These are phyloP conservation scores for Phaethornis superciliosus DNA, from an alignment of 2,113 vertebrate genomes.

Conservation along the genomic window DNA sequence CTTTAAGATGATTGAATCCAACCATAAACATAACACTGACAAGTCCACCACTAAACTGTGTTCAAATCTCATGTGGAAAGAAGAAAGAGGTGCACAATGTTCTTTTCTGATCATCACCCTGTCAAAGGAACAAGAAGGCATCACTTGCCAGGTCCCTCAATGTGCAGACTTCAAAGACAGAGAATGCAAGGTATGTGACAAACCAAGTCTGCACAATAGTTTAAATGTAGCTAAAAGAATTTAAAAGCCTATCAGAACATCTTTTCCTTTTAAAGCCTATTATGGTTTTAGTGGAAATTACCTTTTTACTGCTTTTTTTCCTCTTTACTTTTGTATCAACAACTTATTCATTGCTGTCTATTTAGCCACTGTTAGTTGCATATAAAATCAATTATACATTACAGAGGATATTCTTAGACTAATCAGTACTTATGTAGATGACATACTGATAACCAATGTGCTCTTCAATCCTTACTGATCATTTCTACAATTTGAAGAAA, in stretches of 20 bases:
- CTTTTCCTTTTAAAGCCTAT: neutral
- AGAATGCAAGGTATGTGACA: neutral
- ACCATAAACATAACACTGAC: neutral
- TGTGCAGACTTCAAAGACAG: neutral
- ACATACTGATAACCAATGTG: neutral
- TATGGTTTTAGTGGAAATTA: neutral
- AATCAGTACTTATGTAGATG: neutral
- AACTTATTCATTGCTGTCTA: neutral
- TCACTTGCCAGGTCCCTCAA: neutral
- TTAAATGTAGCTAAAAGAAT: neutral
- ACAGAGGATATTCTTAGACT: neutral
- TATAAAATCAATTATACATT: neutral
- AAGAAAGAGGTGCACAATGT: rapidly evolving
- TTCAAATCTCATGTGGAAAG: neutral
- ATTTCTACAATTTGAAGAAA: neutral
- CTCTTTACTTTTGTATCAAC: neutral
- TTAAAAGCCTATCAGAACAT: neutral
- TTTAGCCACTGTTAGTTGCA: neutral
- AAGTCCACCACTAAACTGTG: neutral
- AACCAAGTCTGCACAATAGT: neutral
- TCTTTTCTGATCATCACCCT: neutral
- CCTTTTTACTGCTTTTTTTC: neutral
- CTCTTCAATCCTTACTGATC: neutral
- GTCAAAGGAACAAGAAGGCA: neutral
- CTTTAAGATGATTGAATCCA: neutral